These are phyloP conservation scores for Drosophila pectinifera DNA, from an alignment of 1,140 invertebrate species.

Conservation along the genomic window DNA sequence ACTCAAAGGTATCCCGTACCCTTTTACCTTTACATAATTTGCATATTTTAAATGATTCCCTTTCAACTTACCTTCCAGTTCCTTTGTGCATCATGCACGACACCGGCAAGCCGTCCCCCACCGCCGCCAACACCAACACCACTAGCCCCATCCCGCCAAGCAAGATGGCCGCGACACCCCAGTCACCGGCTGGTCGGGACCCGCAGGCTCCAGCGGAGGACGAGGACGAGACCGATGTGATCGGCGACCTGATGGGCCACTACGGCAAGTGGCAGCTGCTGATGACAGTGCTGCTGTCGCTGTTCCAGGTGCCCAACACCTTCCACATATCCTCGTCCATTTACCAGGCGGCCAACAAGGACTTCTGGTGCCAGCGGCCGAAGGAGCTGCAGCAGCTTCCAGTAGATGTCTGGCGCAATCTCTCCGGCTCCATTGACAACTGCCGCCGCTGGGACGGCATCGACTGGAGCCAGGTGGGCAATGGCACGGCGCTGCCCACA, in stretches of 20 bases:
- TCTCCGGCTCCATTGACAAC: slow-evolving; percentile 86
- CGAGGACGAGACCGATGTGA: slow-evolving; percentile 87
- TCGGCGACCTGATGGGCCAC: slow-evolving; percentile 89
- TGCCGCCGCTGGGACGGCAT: slow-evolving; percentile 84
- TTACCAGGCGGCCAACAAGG: slow-evolving; percentile 87
- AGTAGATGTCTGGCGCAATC: slow-evolving; percentile 87
- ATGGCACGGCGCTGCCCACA: slow-evolving; percentile 40
- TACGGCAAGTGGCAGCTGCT: slow-evolving; percentile 91
- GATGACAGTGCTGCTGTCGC: slow-evolving; percentile 89
- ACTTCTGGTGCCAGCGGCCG: slow-evolving; percentile 88
- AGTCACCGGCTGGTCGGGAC: slow-evolving; percentile 46
- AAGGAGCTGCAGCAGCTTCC: slow-evolving; percentile 86
- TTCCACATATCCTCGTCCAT: slow-evolving; percentile 90
- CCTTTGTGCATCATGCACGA: slow-evolving; percentile 80
- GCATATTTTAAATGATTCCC: background rate
- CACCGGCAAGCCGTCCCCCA: slow-evolving; percentile 72
- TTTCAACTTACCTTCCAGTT: slow-evolving; percentile 46
- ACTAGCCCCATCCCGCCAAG: slow-evolving; percentile 53
- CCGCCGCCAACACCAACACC: slow-evolving; percentile 47
- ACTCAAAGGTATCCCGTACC: no score
- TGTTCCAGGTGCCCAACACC: slow-evolving; percentile 91
- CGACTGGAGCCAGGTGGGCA: slow-evolving; percentile 66
- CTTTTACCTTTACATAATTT: background rate
- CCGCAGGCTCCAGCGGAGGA: slow-evolving; percentile 63
- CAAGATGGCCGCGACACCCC: slow-evolving; percentile 43